phyloP scores from a whole-genome alignment of 2,888 invertebrate genomes.

The Bombylius major region DNA sequence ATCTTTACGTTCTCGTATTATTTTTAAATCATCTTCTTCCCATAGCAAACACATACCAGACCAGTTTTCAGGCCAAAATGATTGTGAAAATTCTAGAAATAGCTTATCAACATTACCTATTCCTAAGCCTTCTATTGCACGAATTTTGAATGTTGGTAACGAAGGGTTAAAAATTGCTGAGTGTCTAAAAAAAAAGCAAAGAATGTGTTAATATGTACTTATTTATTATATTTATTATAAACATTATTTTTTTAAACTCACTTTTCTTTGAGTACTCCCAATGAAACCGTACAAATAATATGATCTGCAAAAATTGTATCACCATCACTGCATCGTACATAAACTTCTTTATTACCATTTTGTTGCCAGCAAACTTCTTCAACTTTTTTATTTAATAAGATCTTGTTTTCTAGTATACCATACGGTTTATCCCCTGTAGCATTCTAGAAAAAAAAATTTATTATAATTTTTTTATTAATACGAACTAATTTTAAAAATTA shows the following conservation, averaged over 20 bases:
- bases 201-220: background rate
- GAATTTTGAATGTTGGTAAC: conserved; percentile 38
- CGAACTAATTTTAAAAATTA: background rate
- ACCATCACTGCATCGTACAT: conserved; percentile 33
- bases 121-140: conserved; percentile 41
- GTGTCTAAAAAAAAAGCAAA: conserved; percentile 11
- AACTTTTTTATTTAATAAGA: conserved; percentile 25
- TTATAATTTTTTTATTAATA: background rate
- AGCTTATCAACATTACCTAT: conserved; percentile 52
- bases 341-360: conserved; percentile 18
- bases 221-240: too few species aligned
- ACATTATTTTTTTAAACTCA: conserved; percentile 12
- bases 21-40: conserved; percentile 39
- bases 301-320: conserved; percentile 42
- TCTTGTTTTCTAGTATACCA: conserved; percentile 28
- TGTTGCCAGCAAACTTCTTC: conserved; percentile 27
- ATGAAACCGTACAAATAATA: conserved; percentile 45
- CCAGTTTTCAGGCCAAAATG: conserved; percentile 45
- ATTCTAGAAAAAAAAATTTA: conserved; percentile 2
- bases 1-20: conserved; percentile 25
- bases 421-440: conserved; percentile 15
- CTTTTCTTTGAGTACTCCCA: conserved; percentile 47
- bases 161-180: conserved; percentile 38
- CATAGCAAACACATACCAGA: conserved; percentile 46
- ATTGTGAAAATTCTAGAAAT: conserved; percentile 44